Evolutionary conservation across 92 coral and sea anemone genomes (phyloP).

Genomic region (Ricordea florida): DNA sequence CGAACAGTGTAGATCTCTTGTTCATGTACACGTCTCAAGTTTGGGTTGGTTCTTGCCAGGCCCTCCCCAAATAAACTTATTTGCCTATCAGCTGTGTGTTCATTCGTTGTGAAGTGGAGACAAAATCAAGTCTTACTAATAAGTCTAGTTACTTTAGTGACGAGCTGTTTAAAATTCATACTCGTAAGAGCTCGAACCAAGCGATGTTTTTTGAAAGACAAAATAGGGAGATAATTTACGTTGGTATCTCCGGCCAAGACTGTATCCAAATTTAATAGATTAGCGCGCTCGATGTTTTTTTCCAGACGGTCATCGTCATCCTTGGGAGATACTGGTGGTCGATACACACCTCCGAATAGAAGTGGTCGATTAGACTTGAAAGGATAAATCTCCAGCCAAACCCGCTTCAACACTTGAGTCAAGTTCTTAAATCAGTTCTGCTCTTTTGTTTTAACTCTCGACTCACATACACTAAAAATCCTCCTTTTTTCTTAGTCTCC

Average conservation of each 20-base stretch:
- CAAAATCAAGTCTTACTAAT: too few relatives aligned
- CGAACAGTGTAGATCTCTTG: too few relatives aligned
- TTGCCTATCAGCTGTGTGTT: too few relatives aligned
- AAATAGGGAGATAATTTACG: constrained; percentile 26
- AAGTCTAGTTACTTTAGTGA: constrained; percentile 39
- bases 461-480: not conserved
- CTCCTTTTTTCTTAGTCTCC: not conserved
- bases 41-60: too few relatives aligned
- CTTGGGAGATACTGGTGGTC: constrained; percentile 19
- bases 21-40: too few relatives aligned
- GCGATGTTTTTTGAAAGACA: constrained; percentile 35
- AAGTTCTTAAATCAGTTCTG: not conserved
- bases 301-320: not conserved
- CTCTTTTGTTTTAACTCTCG: not conserved
- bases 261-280: constrained; percentile 48
- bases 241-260: constrained; percentile 57
- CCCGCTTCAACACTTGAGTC: too few relatives aligned
- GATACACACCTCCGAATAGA: constrained; percentile 42
- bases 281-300: constrained; percentile 1
- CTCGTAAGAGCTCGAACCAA: constrained; percentile 29
- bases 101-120: too few relatives aligned
- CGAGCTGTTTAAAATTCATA: constrained; percentile 68
- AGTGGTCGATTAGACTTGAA: not conserved
- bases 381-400: too few relatives aligned
- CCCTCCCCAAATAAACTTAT: too few relatives aligned